Conservation (phyloP, 2,113 vertebrate species). For the Abramis brama region DNA sequence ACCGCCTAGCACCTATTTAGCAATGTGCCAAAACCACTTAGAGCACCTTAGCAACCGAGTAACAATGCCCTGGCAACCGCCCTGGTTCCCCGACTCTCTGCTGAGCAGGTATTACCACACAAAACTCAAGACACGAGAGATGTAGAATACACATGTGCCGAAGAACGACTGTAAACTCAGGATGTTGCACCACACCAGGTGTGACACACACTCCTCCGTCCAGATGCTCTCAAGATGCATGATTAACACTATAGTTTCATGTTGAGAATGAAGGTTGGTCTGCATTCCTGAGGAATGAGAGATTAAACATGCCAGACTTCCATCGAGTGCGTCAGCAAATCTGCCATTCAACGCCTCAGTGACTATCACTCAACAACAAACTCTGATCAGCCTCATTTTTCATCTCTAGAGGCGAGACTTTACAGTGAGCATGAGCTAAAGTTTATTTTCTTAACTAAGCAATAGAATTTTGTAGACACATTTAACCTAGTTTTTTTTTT, state of each 20-base stretch:
- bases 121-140: neutral
- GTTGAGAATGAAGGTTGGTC: conserved; percentile 41
- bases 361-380: conserved; percentile 8
- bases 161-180: neutral
- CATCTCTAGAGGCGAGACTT: neutral
- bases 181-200: conserved; percentile 29
- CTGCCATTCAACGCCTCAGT: neutral
- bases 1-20: neutral
- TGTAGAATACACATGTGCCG: neutral
- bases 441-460: conserved; percentile 18
- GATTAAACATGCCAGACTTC: conserved; percentile 47
- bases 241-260: conserved; percentile 48
- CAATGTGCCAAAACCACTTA: neutral
- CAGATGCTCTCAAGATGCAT: conserved; percentile 46
- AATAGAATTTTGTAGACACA: neutral
- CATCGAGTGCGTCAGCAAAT: conserved; percentile 56
- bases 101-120: neutral
- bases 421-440: neutral
- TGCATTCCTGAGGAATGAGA: conserved; percentile 62
- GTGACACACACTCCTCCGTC: conserved; percentile 30
- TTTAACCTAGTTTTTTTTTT: neutral
- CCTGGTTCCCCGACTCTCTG: neutral
- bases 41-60: neutral
- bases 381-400: conserved; percentile 10
- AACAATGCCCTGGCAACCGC: neutral